Evolutionary conservation across 2,113 vertebrate species (phyloP), one percentile per base, ranked within the genome.

Genomic region (Acanthochromis polyacanthus): DNA sequence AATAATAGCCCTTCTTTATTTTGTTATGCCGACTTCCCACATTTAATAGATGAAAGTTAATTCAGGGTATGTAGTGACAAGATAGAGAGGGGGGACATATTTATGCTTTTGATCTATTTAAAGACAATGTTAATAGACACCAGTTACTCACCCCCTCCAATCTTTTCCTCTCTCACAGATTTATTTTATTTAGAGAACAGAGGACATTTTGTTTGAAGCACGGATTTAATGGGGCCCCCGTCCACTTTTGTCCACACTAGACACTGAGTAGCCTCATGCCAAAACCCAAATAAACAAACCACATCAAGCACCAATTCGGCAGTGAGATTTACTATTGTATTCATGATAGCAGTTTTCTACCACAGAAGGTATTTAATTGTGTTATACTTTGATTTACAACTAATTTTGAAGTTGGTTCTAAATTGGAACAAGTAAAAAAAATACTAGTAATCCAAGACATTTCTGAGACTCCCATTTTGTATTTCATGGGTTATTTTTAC

Each of bases 31-130:
- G 14, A 50, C 19, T n/a, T 19, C 19, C 30, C 2, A 25, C 17
- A 20, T 55, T 55, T 20, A 14, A 43, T 36, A 36, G 32, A 8
- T 36, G 32, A 36, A 25, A 57, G 12, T 20, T 22, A 11, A 60
- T 22, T 7, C 38, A 36, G 62, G 5, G 1, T 64, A 9, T 20
- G 28, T 30, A 40, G 5, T 30, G 55, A 32, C 20, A 19, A 46
- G 57, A 40, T 32, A 30, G 12, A 45, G 40, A 46, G 7, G 28
- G 52, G 11, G 23, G 20, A 71, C 66, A 71, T 52, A 72, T 40
- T 78, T 43, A 28, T 50, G 59, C 30, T 75, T 67, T 60, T 71
- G 16, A 60, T 83, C 72, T 94, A 90, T 94, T 93, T 90, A 72
- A 85, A 87, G 83, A 52, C 64, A 32, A 62, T 85, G 87, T 89